Conservation (phyloP, 2,113 vertebrate genomes). For the Peromyscus maniculatus region DNA sequence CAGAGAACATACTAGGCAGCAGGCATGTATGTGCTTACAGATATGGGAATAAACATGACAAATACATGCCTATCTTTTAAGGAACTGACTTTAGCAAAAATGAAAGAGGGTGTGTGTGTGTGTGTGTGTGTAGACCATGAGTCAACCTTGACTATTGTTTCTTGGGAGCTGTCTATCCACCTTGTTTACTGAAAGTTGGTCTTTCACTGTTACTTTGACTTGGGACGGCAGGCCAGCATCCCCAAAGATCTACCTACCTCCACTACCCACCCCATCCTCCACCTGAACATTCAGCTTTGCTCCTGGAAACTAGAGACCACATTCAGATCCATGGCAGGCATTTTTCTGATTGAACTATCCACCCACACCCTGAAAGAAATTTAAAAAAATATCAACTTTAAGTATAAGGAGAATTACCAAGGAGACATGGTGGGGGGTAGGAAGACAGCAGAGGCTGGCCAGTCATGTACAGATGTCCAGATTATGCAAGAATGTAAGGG, state of each 20-base stretch:
- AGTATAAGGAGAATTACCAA: not conserved
- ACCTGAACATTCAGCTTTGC: no score
- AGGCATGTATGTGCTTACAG: not conserved
- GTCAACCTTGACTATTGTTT: not conserved
- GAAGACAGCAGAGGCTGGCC: not conserved
- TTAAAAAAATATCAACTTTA: not conserved
- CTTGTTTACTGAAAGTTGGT: not conserved
- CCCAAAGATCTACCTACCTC: not conserved
- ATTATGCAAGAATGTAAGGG: not conserved
- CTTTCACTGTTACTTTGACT: no score
- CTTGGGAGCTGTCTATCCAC: not conserved
- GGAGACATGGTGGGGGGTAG: not conserved
- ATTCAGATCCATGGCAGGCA: not conserved
- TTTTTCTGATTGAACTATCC: not conserved
- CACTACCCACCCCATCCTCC: no score
- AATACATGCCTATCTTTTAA: not conserved
- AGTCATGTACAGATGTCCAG: not conserved
- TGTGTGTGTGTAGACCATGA: not conserved
- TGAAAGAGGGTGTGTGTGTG: not conserved
- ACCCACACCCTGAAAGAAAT: not conserved
- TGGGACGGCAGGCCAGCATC: not conserved
- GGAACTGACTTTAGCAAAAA: not conserved
- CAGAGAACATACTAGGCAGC: not conserved
- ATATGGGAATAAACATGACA: not conserved
- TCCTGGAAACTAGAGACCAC: not conserved